These are phyloP conservation scores for Drosophila sulfurigaster DNA, from an alignment of 1,140 invertebrate genomes.

Conservation along the genomic window DNA sequence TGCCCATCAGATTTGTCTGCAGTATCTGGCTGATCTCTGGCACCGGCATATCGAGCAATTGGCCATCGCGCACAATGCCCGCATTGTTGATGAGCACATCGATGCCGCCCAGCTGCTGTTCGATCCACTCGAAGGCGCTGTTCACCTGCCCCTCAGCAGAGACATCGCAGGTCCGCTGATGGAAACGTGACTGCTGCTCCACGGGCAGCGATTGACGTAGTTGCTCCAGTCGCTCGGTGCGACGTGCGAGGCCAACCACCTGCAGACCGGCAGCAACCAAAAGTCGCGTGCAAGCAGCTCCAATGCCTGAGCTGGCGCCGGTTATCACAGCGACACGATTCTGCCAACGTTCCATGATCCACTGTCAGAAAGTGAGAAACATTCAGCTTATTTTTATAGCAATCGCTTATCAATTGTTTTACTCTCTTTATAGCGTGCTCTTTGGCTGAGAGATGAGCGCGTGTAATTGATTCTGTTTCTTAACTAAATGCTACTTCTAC, in stretches of 20 bases:
- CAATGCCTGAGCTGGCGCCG: slow-evolving; percentile 88
- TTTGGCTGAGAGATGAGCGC: neutral
- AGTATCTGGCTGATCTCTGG: slow-evolving; percentile 86
- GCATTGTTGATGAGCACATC: slow-evolving; percentile 92
- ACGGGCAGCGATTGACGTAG: slow-evolving; percentile 62
- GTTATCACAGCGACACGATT: slow-evolving; percentile 88
- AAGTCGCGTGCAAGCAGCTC: slow-evolving; percentile 85
- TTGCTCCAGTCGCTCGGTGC: slow-evolving; percentile 68
- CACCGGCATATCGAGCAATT: slow-evolving; percentile 75
- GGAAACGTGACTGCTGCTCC: slow-evolving; percentile 78
- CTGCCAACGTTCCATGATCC: slow-evolving; percentile 86
- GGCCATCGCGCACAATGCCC: slow-evolving; percentile 86
- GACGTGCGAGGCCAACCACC: slow-evolving; percentile 85
- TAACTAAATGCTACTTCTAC: neutral
- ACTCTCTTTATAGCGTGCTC: neutral
- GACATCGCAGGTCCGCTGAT: slow-evolving; percentile 88
- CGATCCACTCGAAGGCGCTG: slow-evolving; percentile 88
- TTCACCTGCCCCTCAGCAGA: slow-evolving; percentile 88
- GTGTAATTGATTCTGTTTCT: neutral
- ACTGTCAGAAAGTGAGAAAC: slow-evolving; percentile 18
- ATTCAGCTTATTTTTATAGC: slow-evolving; percentile 14
- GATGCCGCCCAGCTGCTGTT: slow-evolving; percentile 87
- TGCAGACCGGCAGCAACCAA: slow-evolving; percentile 87
- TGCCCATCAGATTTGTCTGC: slow-evolving; percentile 89
- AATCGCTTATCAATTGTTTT: slow-evolving; percentile 22